Evolutionary conservation across 2,113 vertebrate genomes (phyloP).

Genomic region (Peromyscus polionotus): DNA sequence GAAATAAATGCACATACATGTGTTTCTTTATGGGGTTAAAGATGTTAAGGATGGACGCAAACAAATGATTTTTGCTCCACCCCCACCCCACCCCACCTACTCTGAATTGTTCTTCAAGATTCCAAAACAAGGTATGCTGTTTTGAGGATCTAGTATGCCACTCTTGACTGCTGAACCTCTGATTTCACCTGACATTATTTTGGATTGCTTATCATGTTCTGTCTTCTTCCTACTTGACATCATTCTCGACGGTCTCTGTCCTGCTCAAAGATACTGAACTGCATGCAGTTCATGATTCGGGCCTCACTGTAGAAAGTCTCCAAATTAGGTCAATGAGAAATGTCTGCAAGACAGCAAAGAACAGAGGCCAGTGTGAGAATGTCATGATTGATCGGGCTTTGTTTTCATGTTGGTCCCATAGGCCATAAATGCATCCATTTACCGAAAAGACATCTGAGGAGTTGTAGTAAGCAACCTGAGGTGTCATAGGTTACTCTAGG

Average conservation of each 20-base stretch:
- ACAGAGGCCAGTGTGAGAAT: constrained; percentile 7
- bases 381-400: background rate
- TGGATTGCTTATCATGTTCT: background rate
- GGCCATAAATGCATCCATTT: constrained; percentile 43
- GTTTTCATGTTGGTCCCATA: constrained; percentile 15
- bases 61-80: constrained; percentile 68
- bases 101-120: constrained; percentile 64
- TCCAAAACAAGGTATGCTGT: background rate
- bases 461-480: background rate
- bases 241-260: background rate
- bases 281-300: background rate
- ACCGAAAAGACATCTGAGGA: background rate
- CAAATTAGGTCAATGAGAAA: background rate
- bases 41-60: constrained; percentile 71
- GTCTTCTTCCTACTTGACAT: background rate
- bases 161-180: background rate
- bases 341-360: background rate
- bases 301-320: background rate
- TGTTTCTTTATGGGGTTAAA: constrained; percentile 81
- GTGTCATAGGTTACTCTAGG: constrained; percentile 10
- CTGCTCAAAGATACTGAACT: background rate
- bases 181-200: background rate
- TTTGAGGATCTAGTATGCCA: constrained; percentile 37
- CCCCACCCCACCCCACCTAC: background rate
- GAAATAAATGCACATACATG: constrained; percentile 79